A percentile compares a stretch with the other conserved stretches of the same genome.
Conservation (phyloP, 2,888 invertebrate species). For the Leistus spinibarbis region DNA sequence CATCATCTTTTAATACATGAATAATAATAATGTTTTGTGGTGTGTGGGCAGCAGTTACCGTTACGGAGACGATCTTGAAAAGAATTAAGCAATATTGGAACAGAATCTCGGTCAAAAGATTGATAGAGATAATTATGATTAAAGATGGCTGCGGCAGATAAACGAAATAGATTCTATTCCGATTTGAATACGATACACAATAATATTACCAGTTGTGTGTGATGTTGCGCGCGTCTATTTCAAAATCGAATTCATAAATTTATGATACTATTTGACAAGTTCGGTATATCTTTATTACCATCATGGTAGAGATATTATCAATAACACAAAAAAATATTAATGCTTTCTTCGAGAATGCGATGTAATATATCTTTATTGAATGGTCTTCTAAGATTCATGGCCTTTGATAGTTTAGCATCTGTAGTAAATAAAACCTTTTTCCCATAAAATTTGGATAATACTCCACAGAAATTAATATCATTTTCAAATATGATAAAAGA, state of each 20-base stretch:
- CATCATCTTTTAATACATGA: neutral
- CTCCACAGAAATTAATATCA: neutral
- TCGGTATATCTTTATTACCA: constrained; percentile 18
- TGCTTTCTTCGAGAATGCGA: neutral
- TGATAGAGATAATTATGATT: constrained; percentile 30
- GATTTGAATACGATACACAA: neutral
- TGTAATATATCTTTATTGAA: neutral
- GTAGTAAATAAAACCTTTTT: neutral
- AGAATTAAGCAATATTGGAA: constrained; percentile 8
- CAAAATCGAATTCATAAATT: constrained; percentile 29
- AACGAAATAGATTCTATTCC: neutral
- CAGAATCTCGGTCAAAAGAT: constrained; percentile 8
- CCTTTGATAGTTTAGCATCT: neutral
- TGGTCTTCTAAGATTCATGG: neutral
- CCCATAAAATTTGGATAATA: neutral
- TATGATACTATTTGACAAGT: constrained; percentile 22
- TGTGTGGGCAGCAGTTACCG: neutral
- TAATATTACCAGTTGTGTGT: neutral
- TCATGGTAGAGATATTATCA: constrained; percentile 18
- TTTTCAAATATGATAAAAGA: neutral
- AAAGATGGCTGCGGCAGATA: constrained; percentile 16
- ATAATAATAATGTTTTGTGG: neutral
- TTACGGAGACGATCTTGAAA: neutral
- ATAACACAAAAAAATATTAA: constrained; percentile 12
- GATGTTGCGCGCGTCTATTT: constrained; percentile 1